A percentile compares a stretch with the other conserved stretches of the same genome.
phyloP scores from a whole-genome alignment of 2,797 vertebrate genomes.

The Anisognathus igniventris region DNA sequence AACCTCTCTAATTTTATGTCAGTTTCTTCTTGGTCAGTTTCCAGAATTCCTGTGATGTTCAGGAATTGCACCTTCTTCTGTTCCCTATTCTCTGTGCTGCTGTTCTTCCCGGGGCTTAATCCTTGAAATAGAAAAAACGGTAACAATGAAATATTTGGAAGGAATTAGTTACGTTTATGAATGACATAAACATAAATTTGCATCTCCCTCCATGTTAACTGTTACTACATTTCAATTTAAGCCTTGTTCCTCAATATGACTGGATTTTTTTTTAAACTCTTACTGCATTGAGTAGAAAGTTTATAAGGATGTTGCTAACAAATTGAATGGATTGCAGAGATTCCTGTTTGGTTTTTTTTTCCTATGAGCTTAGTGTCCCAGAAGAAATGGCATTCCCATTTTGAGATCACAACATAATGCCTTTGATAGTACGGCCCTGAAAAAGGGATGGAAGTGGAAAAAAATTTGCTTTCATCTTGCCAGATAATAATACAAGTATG shows the following conservation, averaged over 20 bases:
- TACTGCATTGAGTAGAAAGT: not conserved
- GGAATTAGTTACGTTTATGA: not conserved
- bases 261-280: not conserved
- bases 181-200: not conserved
- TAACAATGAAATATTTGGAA: not conserved
- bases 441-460: not conserved
- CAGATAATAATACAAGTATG: not conserved
- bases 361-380: not conserved
- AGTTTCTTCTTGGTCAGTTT: not conserved
- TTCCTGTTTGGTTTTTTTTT: not conserved
- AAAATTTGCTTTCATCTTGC: not conserved
- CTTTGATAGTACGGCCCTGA: not conserved
- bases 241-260: not conserved
- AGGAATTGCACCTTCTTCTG: not conserved
- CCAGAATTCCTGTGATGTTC: not conserved
- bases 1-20: not conserved
- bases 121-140: not conserved
- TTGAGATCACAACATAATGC: not conserved
- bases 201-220: not conserved
- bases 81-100: not conserved
- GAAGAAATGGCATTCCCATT: not conserved
- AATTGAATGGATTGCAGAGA: not conserved
- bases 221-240: not conserved
- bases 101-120: not conserved
- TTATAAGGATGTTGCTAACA: not conserved